Evolutionary conservation across 2,797 vertebrate species (phyloP), one percentile per base, ranked within the genome.

Genomic region (Neopelma chrysocephalum): DNA sequence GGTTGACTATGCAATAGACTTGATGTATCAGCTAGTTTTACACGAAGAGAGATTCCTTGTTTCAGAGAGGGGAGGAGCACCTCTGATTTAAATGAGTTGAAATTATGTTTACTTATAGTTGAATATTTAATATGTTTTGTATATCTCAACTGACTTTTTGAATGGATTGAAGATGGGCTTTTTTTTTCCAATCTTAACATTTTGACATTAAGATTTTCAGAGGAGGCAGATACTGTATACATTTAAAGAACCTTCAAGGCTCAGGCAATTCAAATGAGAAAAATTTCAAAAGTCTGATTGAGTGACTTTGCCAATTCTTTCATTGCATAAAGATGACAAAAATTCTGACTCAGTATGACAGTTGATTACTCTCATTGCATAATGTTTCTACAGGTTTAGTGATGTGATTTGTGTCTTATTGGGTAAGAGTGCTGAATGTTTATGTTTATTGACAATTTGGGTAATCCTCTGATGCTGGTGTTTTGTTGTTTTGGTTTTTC

Each of bases 131-230:
- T 54, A 23, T 61, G 36, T 79, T 79, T 95, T 70, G 20, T 29
- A 29, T 25, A 21, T 43, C 68, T 90, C 36, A 65, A 36, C 16
- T 76, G 42, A 45, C 7, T 58, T 71, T 83, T 89, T 87, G 70
- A 96, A 64, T 91, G 42, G 38, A 75, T 75, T 94, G 60, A 96
- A 97, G 62, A 65, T 89, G 48, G 38, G 34, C 17, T 85, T 91
- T 78, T 65, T 96, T 71, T 95, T 75, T 32, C 51, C 31, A 47
- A 43, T 83, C 80, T 81, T 94, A 95, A 79, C 58, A 92, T 90
- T 96, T 93, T 96, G 84, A 95, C 80, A 94, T 89, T 93, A 93
- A 95, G 64, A 70, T 71, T 96, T 96, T 94, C 61, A 62, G 88
- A 93, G 64, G 93, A 95, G 86, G 82, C 53, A 95, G 73, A 54